Percentiles rank a stretch among this genome's conserved stretches.
These are phyloP conservation scores for Cynopterus sphinx DNA, from an alignment of 2,797 vertebrate species.

Conservation along the genomic window DNA sequence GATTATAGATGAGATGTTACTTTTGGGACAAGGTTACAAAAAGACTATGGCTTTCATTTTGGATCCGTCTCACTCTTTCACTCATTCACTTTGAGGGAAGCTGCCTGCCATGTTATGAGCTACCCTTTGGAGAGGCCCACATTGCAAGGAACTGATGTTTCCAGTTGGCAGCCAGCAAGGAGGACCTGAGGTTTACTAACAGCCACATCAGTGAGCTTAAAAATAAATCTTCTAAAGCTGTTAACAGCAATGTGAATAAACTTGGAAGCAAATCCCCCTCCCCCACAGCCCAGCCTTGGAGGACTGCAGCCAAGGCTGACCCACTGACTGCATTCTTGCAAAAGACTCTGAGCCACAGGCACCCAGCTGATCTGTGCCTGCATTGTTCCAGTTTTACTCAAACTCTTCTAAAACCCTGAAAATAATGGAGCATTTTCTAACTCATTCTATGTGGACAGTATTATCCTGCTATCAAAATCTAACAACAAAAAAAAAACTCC, in stretches of 20 bases:
- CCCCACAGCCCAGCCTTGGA: background rate
- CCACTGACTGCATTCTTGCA: background rate
- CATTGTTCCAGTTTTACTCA: background rate
- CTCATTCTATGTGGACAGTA: background rate
- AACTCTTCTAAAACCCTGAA: background rate
- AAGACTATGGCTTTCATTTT: background rate
- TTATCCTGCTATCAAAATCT: constrained; percentile 3
- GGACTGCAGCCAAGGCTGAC: background rate
- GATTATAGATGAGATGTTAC: background rate
- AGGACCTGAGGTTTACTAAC: background rate
- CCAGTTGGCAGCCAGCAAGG: background rate
- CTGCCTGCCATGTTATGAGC: background rate
- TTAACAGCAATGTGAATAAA: background rate
- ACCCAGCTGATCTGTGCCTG: background rate
- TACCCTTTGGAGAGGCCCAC: background rate
- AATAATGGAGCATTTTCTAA: background rate
- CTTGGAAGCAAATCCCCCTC: background rate
- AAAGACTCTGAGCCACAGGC: background rate
- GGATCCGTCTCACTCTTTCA: background rate
- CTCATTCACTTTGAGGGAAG: background rate
- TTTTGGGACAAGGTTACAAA: background rate
- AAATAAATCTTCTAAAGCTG: background rate
- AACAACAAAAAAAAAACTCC: background rate
- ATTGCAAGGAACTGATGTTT: background rate
- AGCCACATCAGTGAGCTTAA: background rate